These are phyloP conservation scores for Diplodus sargus DNA, from an alignment of 2,797 vertebrate genomes.

Conservation along the genomic window DNA sequence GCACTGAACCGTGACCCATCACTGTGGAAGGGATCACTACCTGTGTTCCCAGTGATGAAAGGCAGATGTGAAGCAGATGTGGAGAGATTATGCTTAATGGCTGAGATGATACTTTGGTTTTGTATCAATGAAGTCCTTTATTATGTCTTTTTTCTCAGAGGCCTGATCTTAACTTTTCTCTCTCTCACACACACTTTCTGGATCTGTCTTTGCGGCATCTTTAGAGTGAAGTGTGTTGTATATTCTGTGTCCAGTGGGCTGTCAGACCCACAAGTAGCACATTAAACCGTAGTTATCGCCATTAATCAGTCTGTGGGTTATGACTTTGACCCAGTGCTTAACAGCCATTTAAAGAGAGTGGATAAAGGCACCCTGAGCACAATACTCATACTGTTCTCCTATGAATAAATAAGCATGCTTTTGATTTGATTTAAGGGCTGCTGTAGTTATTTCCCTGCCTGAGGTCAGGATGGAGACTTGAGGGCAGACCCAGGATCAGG, in stretches of 20 bases:
- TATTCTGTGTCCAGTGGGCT: not conserved
- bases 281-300: conserved; percentile 10
- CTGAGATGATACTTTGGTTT: not conserved
- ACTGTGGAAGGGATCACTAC: conserved; percentile 18
- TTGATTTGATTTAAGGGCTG: not conserved
- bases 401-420: not conserved
- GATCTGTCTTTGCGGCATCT: not conserved
- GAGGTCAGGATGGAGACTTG: not conserved
- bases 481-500: not conserved
- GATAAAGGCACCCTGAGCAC: not conserved
- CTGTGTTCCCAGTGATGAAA: conserved; percentile 23
- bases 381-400: not conserved
- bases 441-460: not conserved
- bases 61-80: conserved; percentile 13
- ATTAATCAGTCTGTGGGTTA: conserved; percentile 6
- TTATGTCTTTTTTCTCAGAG: not conserved
- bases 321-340: not conserved
- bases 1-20: conserved; percentile 9
- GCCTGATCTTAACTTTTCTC: not conserved
- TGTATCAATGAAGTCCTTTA: not conserved
- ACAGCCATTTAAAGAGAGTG: conserved; percentile 9
- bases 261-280: not conserved
- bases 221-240: not conserved
- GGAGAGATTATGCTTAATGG: not conserved
- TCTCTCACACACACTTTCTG: not conserved